Base-by-base conservation (phyloP, 1,140 invertebrate species). In the Samia ricini region DNA sequence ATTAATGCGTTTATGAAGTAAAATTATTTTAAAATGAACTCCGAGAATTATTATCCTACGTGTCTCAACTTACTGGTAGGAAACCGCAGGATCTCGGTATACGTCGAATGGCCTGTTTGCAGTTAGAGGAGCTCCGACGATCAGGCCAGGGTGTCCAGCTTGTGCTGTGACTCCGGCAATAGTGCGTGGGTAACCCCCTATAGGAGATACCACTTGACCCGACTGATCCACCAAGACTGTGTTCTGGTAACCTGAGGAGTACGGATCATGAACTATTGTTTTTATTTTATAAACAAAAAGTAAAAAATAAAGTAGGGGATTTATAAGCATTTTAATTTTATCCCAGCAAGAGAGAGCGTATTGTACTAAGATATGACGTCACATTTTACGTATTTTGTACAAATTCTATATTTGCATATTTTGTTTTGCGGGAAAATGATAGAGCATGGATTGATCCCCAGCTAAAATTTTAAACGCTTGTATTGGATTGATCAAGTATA, bases 171-270 rank as follows among this genome's bases (percentile, higher is more conserved):
- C 68, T 48, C 6, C 60, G 7, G 18, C 56, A 52, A 29, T 66
- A 65, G 8, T 66, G 68, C 5, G 54, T 54, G 20, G 71, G 55
- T 75, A 79, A 29, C 10, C 10, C 0, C 65, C 77, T 18, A 66
- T 56, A 0, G 72, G 80, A 2, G 75, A 64, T 5, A 75, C 52
- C 19, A 69, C 71, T 60, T 83, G 82, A 0, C 77, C 74, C 15
- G 76, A 71, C 0, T 77, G 83, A 33, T 78, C 70, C 6, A 85
- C 42, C 4, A 82, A 66, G 4, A 83, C 58, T n/a, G 81, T 65
- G 48, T 79, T 81, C 57, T 87, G 82, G 65, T 77, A 88, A 20
- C 85, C 85, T 85, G 66, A 0, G 60, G n/a, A n/a, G n/a, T n/a
- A n/a, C n/a, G 57, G 4, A 29, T n/a, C 21, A 56, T 55, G 12